Evolutionary conservation across 1,140 invertebrate species (phyloP), one percentile per base, ranked within the genome.

Genomic region (Drosophila rhopaloa): DNA sequence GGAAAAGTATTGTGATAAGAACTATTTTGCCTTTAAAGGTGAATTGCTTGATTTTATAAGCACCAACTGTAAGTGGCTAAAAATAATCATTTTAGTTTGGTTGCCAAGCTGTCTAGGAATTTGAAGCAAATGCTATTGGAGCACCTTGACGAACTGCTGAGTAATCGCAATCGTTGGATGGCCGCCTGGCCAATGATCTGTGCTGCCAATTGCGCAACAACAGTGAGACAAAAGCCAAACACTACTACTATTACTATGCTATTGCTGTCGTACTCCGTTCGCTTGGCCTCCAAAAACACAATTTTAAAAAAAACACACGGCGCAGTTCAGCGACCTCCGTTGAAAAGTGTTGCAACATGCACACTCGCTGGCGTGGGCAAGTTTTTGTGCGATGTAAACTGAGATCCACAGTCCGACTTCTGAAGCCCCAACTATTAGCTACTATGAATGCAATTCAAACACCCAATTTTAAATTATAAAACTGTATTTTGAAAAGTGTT

Each of bases 301-400:
- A 56, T 63, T 71, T 71, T 54, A 63, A 62, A 66, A 66, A 56
- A 59, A 73, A 61, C 46, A 47, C 50, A 16, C 44, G n/a, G 27
- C 43, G 62, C 66, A 83, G 83, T 88, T 88, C 83, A 88, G 72
- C 83, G 83, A 88, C 83, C 83, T 76, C 79, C 53, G 35, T 65
- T 65, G 61, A 74, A 71, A 62, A 63, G 60, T 63, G 76, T 76
- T 79, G 83, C 83, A 86, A 62, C 68, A 71, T 71, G 65, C 19
- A 60, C 27, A 61, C n/a, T 41, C 14, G 16, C 13, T 43, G 11
- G 27, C 24, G 65, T 67, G 58, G 63, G 60, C 13, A 59, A 43
- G 59, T 67, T 38, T 43, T 53, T 46, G 65, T 54, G 60, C 44
- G 75, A 43, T 66, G 44, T 41, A 40, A 29, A 59, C 37, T 35